These are phyloP conservation scores for Calephelis perditalis DNA, from an alignment of 2,888 invertebrate genomes.

Conservation along the genomic window DNA sequence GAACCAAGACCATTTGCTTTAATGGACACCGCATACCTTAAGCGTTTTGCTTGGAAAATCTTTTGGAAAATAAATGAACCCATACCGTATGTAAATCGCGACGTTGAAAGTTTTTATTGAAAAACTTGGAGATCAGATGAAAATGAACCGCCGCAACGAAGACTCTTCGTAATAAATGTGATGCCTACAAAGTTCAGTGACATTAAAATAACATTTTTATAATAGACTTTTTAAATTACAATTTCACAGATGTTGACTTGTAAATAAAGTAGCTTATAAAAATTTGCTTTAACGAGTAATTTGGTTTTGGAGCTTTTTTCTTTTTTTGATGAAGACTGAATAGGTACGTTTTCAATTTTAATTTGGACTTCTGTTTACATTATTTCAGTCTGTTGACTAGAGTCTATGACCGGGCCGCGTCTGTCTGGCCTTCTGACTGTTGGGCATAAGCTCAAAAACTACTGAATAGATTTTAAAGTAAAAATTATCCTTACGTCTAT, in stretches of 20 bases:
- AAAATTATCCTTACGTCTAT: too few relatives aligned
- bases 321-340: too few relatives aligned
- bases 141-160: conserved; percentile 68
- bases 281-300: too few relatives aligned
- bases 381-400: too few relatives aligned
- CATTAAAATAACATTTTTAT: conserved; percentile 16
- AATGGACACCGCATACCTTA: conserved; percentile 65
- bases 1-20: conserved; percentile 57
- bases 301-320: too few relatives aligned
- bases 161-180: conserved; percentile 45
- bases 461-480: too few relatives aligned
- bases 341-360: too few relatives aligned
- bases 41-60: conserved; percentile 65
- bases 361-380: too few relatives aligned
- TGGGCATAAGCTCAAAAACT: too few relatives aligned
- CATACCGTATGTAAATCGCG: conserved; percentile 74
- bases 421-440: too few relatives aligned
- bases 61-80: conserved; percentile 73
- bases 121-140: conserved; percentile 75
- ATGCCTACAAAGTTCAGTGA: conserved; percentile 21
- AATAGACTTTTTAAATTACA: conserved; percentile 8
- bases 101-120: conserved; percentile 75
- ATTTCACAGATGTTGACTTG: conserved; percentile 11
- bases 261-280: not conserved
- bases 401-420: too few relatives aligned